Conservation (phyloP, 2,113 vertebrate genomes). For the Pollimyrus isidori region DNA sequence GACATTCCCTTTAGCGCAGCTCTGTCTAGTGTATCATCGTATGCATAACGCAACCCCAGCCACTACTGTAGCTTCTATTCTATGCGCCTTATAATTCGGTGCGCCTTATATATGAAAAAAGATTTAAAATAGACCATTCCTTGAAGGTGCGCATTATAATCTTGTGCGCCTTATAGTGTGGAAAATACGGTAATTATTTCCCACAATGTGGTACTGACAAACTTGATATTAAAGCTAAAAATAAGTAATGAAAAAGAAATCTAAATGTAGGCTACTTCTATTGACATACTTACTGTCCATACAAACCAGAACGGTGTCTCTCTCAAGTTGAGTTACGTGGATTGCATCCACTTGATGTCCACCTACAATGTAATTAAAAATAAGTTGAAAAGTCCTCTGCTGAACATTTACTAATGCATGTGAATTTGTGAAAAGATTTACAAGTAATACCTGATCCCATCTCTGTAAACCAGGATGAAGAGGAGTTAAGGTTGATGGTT, state of each 20-base stretch:
- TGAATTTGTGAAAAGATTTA: background rate
- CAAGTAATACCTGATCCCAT: constrained; percentile 70
- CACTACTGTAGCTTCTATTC: too few relatives aligned
- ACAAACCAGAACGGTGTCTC: constrained; percentile 94
- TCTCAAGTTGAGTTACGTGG: constrained; percentile 93
- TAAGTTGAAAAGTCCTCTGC: background rate
- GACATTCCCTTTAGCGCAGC: too few relatives aligned
- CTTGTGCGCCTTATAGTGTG: too few relatives aligned
- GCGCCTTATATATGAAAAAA: too few relatives aligned
- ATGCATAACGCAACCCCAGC: too few relatives aligned
- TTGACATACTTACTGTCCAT: constrained; percentile 80
- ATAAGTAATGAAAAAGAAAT: background rate
- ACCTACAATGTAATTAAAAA: constrained; percentile 45
- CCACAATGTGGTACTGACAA: background rate
- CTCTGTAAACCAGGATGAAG: constrained; percentile 97
- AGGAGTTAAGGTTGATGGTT: constrained; percentile 98
- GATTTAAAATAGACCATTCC: too few relatives aligned
- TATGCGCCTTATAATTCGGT: too few relatives aligned
- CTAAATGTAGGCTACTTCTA: background rate
- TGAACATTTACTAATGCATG: constrained; percentile 45
- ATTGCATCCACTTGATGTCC: constrained; percentile 87
- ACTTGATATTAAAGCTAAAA: background rate
- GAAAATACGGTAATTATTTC: background rate
- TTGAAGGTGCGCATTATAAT: too few relatives aligned
- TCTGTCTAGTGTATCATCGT: too few relatives aligned